Evolutionary conservation across 2,888 invertebrate genomes (phyloP), one percentile per base, ranked within the genome.

Genomic region (Erebia palarica): DNA sequence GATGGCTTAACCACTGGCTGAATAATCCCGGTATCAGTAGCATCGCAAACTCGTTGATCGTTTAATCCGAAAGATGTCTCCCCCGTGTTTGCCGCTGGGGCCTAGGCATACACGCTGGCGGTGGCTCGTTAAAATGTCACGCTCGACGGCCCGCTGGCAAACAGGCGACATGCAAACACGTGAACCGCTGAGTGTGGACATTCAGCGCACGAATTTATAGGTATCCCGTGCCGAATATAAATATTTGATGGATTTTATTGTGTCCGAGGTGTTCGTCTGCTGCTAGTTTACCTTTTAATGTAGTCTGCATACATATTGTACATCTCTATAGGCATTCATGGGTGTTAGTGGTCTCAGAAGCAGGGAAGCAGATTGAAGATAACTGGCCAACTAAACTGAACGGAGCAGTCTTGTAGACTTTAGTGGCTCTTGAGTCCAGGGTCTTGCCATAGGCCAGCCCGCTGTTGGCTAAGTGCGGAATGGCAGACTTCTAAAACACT

Each of bases 71-170:
- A 80, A 82, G 86, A 86, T 86, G 85, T 83, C 81, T 81, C 81
- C 73, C 75, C 68, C 73, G 73, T 80, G 81, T 84, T 82, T 82
- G 79, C 74, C n/a, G 74, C 55, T 82, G 84, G 21, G 27, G 27
- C 27, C 27, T 27, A 4, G 80, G 85, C 78, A 78, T 71, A 58
- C 57, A 58, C 57, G 71, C 76, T 69, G 76, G 69, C 74, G 72
- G 74, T 76, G 74, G 80, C 88, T 89, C 87, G 89, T 89, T 88
- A 89, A 88, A 89, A 80, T 84, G 78, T 80, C 84, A 82, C 88
- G 89, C 84, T 86, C 76, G 72, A 75, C 72, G 74, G 76, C 65
- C 74, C 76, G 68, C 70, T 69, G 68, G 78, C 77, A 79, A 77
- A 78, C 75, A 79, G 65, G 59, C 72, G 68, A 70, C 75, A 74